Evolutionary conservation across 2,888 invertebrate species (phyloP).

Genomic region (Escarpia spicata): DNA sequence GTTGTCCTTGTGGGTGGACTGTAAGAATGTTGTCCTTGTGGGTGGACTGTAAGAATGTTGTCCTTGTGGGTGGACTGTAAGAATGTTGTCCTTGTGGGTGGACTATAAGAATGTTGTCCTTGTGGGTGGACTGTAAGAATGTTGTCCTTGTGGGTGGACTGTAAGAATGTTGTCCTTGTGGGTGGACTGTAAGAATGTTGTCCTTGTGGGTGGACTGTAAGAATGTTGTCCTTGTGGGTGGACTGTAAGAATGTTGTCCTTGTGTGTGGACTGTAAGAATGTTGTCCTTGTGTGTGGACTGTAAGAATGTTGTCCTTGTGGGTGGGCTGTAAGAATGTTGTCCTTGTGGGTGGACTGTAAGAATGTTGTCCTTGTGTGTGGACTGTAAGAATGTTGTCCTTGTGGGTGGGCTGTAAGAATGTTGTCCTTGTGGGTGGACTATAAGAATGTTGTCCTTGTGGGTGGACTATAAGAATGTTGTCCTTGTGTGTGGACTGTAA

Average conservation of each 20-base stretch:
- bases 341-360: background rate
- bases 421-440: background rate
- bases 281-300: no score
- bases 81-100: no score
- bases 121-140: background rate
- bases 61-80: constrained; percentile 33
- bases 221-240: background rate
- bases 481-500: constrained; percentile 33
- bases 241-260: constrained; percentile 34
- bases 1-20: background rate
- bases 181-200: background rate
- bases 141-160: no score
- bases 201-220: background rate
- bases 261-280: constrained; percentile 30
- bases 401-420: no score
- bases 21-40: background rate
- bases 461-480: constrained; percentile 32
- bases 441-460: background rate
- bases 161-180: no score
- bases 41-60: constrained; percentile 32
- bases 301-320: no score
- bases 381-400: no score
- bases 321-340: background rate
- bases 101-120: no score
- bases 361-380: constrained; percentile 40